Base-by-base conservation (phyloP, 2,888 invertebrate species). In the Scrobipalpa atriplicella region DNA sequence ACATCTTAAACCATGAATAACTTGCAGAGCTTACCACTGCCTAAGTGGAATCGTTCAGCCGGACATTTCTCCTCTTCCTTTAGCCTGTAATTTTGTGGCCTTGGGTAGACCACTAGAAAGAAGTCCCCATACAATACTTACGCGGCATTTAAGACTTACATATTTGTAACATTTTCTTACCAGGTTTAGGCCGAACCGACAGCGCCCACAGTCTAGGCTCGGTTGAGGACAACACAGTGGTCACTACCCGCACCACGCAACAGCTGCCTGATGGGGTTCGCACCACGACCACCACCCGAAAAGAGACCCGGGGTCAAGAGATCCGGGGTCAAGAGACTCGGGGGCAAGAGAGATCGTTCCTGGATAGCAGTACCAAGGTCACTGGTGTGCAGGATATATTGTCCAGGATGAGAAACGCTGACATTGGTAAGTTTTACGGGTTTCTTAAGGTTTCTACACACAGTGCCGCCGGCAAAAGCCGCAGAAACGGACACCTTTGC, bases 341-440 rank as follows among this genome's bases (percentile, higher is more conserved):
- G n/a, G 70, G 66, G 41, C 71, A 75, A 68, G 87, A 87, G 76
- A 81, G 94, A 68, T 96, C 96, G 11, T 97, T 97, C 85, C 92
- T 97, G 36, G 95, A 95, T 79, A 95, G 95, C 85, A 94, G 92
- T 74, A 94, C 94, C 16, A 95, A 95, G 78, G 95, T 96, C 64
- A 94, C 95, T 5, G 95, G 95, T 3, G 95, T 96, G 1, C 94
- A 95, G 79, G 97, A 97, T 80, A 95, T 96, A 16, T 90, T 97
- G 66, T 94, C 94, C 6, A 93, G 96, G 73, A 97, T 97, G 97
- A 95, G 95, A 81, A 96, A 96, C 78, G 95, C 95, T 73, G 95
- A 95, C 77, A 94, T 95, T 73, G 95, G 95, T 95, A 72, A 82
- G 84, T 65, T 11, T 8, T 39, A 39, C 9, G 1, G 1, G 11